phyloP scores from a whole-genome alignment of 2,797 vertebrate species.

The Phylloscopus collybita region DNA sequence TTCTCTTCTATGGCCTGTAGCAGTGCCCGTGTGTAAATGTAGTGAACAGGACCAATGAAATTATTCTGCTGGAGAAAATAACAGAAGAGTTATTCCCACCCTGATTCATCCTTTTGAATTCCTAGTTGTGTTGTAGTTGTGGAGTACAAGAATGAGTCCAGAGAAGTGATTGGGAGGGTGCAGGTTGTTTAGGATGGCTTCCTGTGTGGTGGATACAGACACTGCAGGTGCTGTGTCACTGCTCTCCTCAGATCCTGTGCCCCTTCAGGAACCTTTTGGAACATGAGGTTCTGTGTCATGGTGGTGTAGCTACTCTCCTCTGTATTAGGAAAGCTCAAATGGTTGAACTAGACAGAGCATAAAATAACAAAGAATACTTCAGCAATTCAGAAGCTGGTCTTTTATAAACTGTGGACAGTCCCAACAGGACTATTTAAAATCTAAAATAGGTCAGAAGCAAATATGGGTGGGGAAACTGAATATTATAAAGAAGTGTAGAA shows the following conservation, averaged over 20 bases:
- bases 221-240: neutral
- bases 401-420: neutral
- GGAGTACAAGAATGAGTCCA: neutral
- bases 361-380: conserved; percentile 39
- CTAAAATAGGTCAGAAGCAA: neutral
- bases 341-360: neutral
- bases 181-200: neutral
- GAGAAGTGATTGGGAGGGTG: neutral
- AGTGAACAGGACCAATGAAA: neutral
- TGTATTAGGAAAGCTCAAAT: conserved; percentile 1
- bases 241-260: too few relatives aligned
- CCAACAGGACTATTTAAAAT: neutral
- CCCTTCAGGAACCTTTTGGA: neutral
- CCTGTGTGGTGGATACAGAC: neutral
- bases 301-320: neutral
- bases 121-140: neutral
- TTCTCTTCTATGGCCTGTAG: neutral
- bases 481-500: neutral
- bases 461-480: neutral
- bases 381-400: neutral
- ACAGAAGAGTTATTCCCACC: neutral
- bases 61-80: neutral
- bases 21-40: neutral
- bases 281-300: neutral
- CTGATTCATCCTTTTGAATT: neutral